phyloP scores from a whole-genome alignment of 2,888 invertebrate species.

The Apocheima hispidaria region DNA sequence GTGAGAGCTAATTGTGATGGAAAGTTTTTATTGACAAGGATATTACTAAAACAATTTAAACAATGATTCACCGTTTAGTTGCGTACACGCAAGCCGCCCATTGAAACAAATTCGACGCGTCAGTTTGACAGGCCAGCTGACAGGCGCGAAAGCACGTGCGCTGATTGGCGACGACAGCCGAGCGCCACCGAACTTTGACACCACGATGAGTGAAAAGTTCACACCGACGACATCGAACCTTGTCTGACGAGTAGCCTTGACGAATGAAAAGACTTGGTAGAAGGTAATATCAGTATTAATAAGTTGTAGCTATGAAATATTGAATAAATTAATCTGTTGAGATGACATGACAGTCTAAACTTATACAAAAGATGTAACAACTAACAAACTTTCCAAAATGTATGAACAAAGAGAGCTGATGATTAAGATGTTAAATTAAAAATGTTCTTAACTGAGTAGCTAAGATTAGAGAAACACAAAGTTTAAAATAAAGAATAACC shows the following conservation, averaged over 20 bases:
- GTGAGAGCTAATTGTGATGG: not conserved
- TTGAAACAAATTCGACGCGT: constrained; percentile 28
- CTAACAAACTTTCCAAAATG: constrained; percentile 12
- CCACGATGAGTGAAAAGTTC: constrained; percentile 34
- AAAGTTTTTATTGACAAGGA: not conserved
- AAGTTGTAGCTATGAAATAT: not conserved
- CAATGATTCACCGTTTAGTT: not conserved
- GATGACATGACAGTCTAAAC: constrained; percentile 1
- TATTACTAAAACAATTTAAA: not conserved
- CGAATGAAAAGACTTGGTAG: constrained; percentile 7
- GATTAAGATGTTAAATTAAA: not conserved
- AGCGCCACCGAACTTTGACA: constrained; percentile 37
- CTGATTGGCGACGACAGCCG: constrained; percentile 34
- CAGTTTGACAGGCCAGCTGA: constrained; percentile 31
- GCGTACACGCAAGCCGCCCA: not conserved
- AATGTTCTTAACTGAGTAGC: not conserved
- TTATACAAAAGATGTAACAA: constrained; percentile 13
- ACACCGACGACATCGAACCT: too few relatives aligned
- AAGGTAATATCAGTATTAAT: constrained; percentile 7
- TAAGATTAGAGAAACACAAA: not conserved
- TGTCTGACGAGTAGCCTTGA: constrained; percentile 8
- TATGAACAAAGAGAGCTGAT: constrained; percentile 2
- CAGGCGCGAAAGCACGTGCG: constrained; percentile 31
- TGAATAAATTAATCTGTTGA: not conserved
- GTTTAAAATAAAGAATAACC: not conserved